Conservation (phyloP, 2,797 vertebrate species). For the Leptodactylus fallax region DNA sequence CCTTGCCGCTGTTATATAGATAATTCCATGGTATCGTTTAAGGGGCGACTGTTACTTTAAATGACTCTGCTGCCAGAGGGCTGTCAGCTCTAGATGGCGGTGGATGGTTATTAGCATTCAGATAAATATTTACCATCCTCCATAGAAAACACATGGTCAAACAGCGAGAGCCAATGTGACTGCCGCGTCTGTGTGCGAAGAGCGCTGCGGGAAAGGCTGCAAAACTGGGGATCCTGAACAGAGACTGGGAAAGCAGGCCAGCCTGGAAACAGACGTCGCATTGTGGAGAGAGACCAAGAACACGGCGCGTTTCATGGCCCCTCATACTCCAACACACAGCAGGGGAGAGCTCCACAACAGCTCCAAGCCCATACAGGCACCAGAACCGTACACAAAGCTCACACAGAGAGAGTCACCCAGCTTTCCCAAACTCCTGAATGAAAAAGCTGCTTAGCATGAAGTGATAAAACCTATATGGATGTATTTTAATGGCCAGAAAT, state of each 20-base stretch:
- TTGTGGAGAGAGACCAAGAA: constrained; percentile 25
- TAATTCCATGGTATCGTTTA: too few relatives aligned
- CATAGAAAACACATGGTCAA: constrained; percentile 2
- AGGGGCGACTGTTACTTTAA: background rate
- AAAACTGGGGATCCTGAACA: background rate
- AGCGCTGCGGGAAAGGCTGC: background rate
- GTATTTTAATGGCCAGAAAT: too few relatives aligned
- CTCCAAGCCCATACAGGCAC: background rate
- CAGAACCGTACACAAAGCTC: background rate
- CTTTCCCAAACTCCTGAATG: background rate
- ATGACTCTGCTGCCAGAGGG: background rate
- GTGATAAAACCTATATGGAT: background rate
- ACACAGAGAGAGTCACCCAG: background rate
- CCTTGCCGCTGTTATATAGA: too few relatives aligned
- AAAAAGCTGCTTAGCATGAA: background rate
- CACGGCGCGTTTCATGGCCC: background rate
- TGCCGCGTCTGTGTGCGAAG: constrained; percentile 10
- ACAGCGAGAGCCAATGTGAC: background rate
- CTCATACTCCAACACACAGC: background rate
- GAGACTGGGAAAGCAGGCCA: constrained; percentile 44
- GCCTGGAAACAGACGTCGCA: constrained; percentile 32
- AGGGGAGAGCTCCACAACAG: background rate
- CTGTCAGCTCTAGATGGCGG: background rate
- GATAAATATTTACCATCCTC: constrained; percentile 33
- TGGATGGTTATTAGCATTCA: background rate